phyloP scores from a whole-genome alignment of 2,797 vertebrate genomes.

The Urophycis tenuis region DNA sequence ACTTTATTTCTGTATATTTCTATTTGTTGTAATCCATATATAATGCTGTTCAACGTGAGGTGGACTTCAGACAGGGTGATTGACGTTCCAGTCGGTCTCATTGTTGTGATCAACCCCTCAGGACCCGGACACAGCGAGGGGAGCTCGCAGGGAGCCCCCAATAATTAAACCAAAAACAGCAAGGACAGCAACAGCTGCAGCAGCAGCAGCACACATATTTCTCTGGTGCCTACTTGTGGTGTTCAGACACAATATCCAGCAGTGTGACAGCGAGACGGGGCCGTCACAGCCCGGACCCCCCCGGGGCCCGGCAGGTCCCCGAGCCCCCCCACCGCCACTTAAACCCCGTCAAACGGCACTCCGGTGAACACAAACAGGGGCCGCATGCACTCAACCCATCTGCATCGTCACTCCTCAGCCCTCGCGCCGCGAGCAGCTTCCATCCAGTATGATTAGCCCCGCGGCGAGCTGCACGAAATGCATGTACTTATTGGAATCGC shows the following conservation, averaged over 20 bases:
- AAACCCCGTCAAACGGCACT: background rate
- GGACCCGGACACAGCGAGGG: background rate
- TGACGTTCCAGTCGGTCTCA: background rate
- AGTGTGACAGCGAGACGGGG: background rate
- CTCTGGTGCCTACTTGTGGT: slow-evolving; percentile 3
- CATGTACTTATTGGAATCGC: too few relatives aligned
- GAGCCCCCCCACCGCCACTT: background rate
- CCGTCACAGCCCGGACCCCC: background rate
- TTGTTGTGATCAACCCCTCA: background rate
- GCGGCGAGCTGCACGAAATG: background rate
- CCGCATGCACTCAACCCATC: background rate
- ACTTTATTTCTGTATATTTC: background rate
- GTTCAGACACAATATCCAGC: background rate
- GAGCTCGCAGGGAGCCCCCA: background rate
- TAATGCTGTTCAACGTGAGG: background rate
- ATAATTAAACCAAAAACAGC: background rate
- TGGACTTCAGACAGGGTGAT: background rate
- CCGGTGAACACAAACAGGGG: background rate
- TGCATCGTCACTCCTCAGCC: background rate
- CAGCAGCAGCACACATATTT: background rate
- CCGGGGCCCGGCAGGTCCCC: background rate
- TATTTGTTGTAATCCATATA: background rate
- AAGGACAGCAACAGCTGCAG: background rate
- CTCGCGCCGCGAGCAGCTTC: background rate
- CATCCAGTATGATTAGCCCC: background rate